Evolutionary conservation across 2,888 invertebrate genomes (phyloP).

Genomic region (Zeuzera pyrina): DNA sequence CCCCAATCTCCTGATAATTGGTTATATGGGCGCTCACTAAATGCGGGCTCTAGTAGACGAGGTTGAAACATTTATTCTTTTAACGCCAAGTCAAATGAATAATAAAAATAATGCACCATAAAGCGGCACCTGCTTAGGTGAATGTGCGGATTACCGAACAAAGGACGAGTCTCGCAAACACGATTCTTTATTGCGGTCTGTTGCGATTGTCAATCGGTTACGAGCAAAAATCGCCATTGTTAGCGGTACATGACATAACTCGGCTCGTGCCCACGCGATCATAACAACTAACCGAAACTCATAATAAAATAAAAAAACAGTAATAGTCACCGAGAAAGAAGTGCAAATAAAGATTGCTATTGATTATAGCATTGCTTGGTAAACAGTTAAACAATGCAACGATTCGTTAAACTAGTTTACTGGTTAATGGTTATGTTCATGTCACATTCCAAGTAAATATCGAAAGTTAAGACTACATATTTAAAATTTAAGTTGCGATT

Average conservation of each 20-base stretch:
- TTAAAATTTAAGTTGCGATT: too few species aligned
- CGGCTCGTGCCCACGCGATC: constrained; percentile 35
- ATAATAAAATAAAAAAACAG: constrained; percentile 33
- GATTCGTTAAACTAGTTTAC: too few species aligned
- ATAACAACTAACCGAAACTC: constrained; percentile 22
- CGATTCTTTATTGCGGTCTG: constrained; percentile 40
- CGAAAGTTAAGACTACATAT: too few species aligned
- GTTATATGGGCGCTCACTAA: constrained; percentile 42
- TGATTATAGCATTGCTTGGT: too few species aligned
- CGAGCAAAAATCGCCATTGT: constrained; percentile 46
- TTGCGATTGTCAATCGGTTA: constrained; percentile 44
- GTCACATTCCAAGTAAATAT: too few species aligned
- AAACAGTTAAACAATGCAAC: too few species aligned
- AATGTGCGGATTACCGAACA: constrained; percentile 36
- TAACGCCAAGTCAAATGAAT: constrained; percentile 10
- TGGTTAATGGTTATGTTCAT: too few species aligned
- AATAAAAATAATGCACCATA: constrained; percentile 27
- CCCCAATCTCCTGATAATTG: constrained; percentile 39
- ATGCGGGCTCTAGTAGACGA: constrained; percentile 41
- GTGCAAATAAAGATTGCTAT: constrained; percentile 23
- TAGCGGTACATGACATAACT: constrained; percentile 42
- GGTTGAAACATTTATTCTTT: constrained; percentile 9
- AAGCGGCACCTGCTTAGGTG: constrained; percentile 42
- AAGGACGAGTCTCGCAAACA: constrained; percentile 39
- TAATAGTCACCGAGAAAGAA: constrained; percentile 14